These are phyloP conservation scores for Procambarus virginalis DNA, from an alignment of 1,140 invertebrate genomes.

Conservation along the genomic window DNA sequence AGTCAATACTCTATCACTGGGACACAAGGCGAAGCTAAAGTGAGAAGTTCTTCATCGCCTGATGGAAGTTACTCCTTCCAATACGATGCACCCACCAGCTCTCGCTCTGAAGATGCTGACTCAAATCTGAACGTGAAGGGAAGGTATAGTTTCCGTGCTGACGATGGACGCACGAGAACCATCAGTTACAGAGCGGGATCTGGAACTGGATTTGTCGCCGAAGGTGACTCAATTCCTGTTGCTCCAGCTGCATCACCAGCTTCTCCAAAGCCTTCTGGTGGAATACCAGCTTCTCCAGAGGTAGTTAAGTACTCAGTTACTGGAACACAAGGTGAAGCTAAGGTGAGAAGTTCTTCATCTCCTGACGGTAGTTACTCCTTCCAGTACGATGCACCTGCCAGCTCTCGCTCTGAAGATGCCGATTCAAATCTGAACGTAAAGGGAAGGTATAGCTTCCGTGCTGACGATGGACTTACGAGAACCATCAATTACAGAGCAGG, in stretches of 20 bases:
- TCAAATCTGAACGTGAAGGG: slow-evolving; percentile 10
- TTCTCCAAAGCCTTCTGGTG: neutral
- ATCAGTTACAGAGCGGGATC: slow-evolving; percentile 31
- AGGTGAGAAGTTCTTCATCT: neutral
- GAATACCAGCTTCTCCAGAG: neutral
- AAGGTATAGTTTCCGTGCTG: slow-evolving; percentile 33
- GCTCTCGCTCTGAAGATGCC: slow-evolving; percentile 5
- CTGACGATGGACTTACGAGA: slow-evolving; percentile 38
- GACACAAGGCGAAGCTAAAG: neutral
- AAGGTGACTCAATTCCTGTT: slow-evolving; percentile 18
- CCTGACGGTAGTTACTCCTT: slow-evolving; percentile 12
- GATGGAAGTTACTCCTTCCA: slow-evolving; percentile 52
- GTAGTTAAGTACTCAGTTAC: neutral
- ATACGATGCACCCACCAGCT: slow-evolving; percentile 30
- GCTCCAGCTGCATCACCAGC: slow-evolving; percentile 19
- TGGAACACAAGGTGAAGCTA: neutral
- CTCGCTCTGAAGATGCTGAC: slow-evolving; percentile 24
- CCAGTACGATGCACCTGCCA: neutral
- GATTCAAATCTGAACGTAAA: neutral
- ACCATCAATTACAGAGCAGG: slow-evolving; percentile 14
- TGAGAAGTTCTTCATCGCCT: slow-evolving; percentile 14
- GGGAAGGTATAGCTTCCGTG: slow-evolving; percentile 50
- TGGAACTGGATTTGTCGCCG: slow-evolving; percentile 41
- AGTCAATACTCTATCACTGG: neutral
- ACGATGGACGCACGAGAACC: slow-evolving; percentile 11